A percentile compares a stretch with the other conserved stretches of the same genome.
phyloP scores from a whole-genome alignment of 2,113 vertebrate genomes.

The Saguinus midas region DNA sequence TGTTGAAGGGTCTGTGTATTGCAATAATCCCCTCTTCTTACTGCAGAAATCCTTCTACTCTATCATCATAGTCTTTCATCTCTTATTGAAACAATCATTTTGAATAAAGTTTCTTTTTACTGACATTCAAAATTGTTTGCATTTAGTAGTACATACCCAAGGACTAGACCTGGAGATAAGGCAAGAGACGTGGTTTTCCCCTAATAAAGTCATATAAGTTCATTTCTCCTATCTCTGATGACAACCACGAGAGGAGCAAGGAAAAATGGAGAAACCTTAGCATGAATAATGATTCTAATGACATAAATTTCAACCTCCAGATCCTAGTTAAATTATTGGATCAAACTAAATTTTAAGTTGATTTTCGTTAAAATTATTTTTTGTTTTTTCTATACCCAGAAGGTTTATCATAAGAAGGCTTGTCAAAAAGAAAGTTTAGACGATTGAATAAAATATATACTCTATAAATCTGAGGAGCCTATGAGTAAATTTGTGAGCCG shows the following conservation, averaged over 20 bases:
- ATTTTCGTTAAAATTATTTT: background rate
- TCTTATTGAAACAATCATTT: background rate
- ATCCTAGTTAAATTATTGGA: background rate
- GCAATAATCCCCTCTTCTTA: rapidly evolving
- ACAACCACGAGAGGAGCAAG: background rate
- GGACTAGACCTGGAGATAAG: background rate
- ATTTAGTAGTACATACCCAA: background rate
- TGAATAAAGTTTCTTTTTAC: background rate
- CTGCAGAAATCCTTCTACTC: rapidly evolving
- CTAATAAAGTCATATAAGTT: background rate
- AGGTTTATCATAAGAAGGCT: background rate
- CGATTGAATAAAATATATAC: background rate
- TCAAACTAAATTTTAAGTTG: background rate
- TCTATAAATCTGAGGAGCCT: background rate
- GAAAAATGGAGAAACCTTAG: background rate
- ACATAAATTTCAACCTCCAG: background rate
- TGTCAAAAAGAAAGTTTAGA: background rate
- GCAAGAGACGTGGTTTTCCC: background rate
- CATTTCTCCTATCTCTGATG: background rate
- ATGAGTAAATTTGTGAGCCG: background rate
- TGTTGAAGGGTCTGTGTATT: background rate
- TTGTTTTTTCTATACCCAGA: background rate
- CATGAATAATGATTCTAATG: background rate
- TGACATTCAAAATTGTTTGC: background rate
- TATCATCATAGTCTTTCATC: background rate